Evolutionary conservation across 1,140 invertebrate genomes (phyloP).

Genomic region (Pristionchus pacificus): DNA sequence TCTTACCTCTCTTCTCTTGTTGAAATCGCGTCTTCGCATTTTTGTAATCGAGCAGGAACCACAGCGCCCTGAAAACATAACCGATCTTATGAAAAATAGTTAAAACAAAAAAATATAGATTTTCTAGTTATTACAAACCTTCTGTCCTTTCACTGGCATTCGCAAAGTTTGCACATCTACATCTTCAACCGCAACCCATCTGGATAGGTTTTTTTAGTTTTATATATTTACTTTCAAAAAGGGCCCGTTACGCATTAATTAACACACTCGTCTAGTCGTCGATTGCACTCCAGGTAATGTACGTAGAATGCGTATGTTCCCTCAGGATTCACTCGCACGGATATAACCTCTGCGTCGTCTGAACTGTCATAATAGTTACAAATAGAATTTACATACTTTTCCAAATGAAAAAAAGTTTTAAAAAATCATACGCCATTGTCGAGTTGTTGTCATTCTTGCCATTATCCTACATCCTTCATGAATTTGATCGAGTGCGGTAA

Average conservation of each 20-base stretch:
- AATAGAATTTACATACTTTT: neutral
- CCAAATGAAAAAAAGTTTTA: neutral
- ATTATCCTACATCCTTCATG: slow-evolving; percentile 19
- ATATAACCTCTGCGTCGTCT: slow-evolving; percentile 30
- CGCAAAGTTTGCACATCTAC: slow-evolving; percentile 13
- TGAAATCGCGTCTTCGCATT: too few species aligned
- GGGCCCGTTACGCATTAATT: too few species aligned
- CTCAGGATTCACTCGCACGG: slow-evolving; percentile 11
- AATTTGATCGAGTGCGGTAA: too few species aligned
- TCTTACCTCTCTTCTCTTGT: too few species aligned
- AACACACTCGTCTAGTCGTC: slow-evolving; percentile 20
- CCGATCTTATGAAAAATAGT: too few species aligned
- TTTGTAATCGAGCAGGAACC: too few species aligned
- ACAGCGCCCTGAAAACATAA: too few species aligned
- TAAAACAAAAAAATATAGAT: too few species aligned
- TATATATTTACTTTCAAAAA: too few species aligned
- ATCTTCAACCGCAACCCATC: slow-evolving; percentile 15
- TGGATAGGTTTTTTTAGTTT: too few species aligned
- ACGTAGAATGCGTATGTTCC: slow-evolving; percentile 28
- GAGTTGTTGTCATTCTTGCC: slow-evolving; percentile 15
- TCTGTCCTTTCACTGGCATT: slow-evolving; percentile 29
- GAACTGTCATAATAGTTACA: neutral
- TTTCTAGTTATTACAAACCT: too few species aligned
- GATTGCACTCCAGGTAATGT: slow-evolving; percentile 33
- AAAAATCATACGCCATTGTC: neutral